Conservation (phyloP, 2,797 vertebrate genomes). For the Leptoclinus maculatus region DNA sequence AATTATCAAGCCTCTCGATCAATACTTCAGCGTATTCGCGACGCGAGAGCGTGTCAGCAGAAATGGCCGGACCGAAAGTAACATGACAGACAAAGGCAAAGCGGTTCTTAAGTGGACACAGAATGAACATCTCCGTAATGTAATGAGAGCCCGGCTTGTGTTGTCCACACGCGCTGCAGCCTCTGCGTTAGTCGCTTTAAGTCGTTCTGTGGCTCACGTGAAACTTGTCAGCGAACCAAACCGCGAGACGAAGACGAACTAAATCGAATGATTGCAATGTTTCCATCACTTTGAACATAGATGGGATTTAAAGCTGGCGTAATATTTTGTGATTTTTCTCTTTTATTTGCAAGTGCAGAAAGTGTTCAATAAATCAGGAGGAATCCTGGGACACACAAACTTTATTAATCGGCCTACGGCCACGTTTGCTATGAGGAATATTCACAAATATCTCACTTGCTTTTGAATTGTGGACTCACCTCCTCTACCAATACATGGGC, state of each 20-base stretch:
- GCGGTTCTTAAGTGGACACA: conserved; percentile 20
- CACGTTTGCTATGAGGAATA: conserved; percentile 29
- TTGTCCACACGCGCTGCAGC: conserved; percentile 25
- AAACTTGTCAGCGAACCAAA: conserved; percentile 9
- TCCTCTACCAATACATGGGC: conserved; percentile 35
- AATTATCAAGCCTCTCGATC: conserved; percentile 42
- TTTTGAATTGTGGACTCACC: conserved; percentile 58
- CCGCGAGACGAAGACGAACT: conserved; percentile 20
- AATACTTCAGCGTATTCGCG: conserved; percentile 38
- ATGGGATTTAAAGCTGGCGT: neutral
- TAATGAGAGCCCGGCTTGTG: conserved; percentile 19
- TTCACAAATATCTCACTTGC: conserved; percentile 34
- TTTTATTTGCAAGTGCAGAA: conserved; percentile 22
- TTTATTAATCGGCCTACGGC: conserved; percentile 31
- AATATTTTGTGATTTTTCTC: conserved; percentile 1
- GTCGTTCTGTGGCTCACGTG: neutral
- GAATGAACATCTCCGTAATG: conserved; percentile 38
- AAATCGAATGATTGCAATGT: no score
- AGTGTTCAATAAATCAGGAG: conserved; percentile 39
- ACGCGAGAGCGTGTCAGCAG: conserved; percentile 44
- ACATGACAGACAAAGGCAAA: conserved; percentile 30
- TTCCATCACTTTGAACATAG: conserved; percentile 16
- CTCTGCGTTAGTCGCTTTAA: conserved; percentile 9
- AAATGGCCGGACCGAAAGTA: conserved; percentile 9
- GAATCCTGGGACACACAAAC: conserved; percentile 22